Percentiles rank a stretch among this genome's conserved stretches.
phyloP scores from a whole-genome alignment of 1,140 invertebrate genomes.

The Ips typographus region DNA sequence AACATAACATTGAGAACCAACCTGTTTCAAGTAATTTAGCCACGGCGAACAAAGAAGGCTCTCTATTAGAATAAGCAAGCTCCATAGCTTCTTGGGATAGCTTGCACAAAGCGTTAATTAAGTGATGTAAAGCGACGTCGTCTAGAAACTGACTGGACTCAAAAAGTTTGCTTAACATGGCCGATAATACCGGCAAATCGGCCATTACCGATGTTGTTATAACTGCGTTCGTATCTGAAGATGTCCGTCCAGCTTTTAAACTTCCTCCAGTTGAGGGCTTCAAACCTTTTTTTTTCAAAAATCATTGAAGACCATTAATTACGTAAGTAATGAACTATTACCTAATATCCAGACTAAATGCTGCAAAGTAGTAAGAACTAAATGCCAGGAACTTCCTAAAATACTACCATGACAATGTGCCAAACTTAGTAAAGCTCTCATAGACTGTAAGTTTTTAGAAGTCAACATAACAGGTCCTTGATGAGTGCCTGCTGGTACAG shows the following conservation, averaged over 20 bases:
- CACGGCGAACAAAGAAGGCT: constrained; percentile 95
- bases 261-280: constrained; percentile 92
- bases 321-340: constrained; percentile 5
- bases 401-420: constrained; percentile 92
- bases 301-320: constrained; percentile 1
- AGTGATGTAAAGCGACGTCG: constrained; percentile 92
- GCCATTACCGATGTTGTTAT: constrained; percentile 95
- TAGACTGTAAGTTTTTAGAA: constrained; percentile 95
- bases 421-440: constrained; percentile 84
- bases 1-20: neutral
- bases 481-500: constrained; percentile 73
- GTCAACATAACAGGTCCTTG: constrained; percentile 98
- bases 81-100: constrained; percentile 97
- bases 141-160: constrained; percentile 93
- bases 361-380: constrained; percentile 92
- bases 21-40: constrained; percentile 95
- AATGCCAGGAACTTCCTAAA: constrained; percentile 91
- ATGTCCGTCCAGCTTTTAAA: constrained; percentile 73
- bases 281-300: constrained; percentile 85
- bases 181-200: constrained; percentile 88
- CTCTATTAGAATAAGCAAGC: constrained; percentile 92
- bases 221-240: constrained; percentile 83
- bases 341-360: constrained; percentile 98
- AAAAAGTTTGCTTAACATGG: constrained; percentile 91
- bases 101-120: constrained; percentile 96